Percentiles rank a stretch among this genome's conserved stretches.
Evolutionary conservation across 1,140 invertebrate species (phyloP).

Genomic region (Lordiphosa collinella): DNA sequence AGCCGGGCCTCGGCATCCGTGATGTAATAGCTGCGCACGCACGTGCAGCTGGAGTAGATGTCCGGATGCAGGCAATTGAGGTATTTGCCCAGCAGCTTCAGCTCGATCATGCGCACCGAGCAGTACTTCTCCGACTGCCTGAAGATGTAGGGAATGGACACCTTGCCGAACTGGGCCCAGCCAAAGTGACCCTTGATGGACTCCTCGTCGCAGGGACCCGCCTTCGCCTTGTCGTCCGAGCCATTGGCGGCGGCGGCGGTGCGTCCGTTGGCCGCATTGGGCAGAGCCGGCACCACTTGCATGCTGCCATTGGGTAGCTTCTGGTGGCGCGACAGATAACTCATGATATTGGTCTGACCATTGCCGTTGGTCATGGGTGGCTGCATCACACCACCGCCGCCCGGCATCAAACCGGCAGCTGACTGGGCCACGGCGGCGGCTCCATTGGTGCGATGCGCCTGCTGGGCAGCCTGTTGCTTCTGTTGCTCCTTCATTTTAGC

Average conservation of each 20-base stretch:
- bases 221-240: constrained; percentile 31
- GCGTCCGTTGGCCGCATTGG: constrained; percentile 35
- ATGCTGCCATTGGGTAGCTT: constrained; percentile 70
- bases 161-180: constrained; percentile 91
- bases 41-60: constrained; percentile 91
- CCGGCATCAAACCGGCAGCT: constrained; percentile 13
- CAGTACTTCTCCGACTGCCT: constrained; percentile 92
- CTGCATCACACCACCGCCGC: constrained; percentile 49
- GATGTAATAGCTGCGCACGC: constrained; percentile 95
- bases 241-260: constrained; percentile 12
- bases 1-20: constrained; percentile 93
- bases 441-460: constrained; percentile 63
- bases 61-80: constrained; percentile 90
- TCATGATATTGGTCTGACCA: constrained; percentile 83
- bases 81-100: constrained; percentile 92
- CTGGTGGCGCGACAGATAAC: constrained; percentile 82
- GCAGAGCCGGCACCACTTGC: constrained; percentile 59
- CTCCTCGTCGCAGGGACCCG: constrained; percentile 84
- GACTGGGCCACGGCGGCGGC: constrained; percentile 40
- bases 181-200: constrained; percentile 92
- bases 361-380: constrained; percentile 71
- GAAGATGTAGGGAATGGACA: constrained; percentile 93
- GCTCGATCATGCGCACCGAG: constrained; percentile 94
- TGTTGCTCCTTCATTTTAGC: constrained; percentile 92
- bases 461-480: constrained; percentile 79